Base-by-base conservation (phyloP, 2,797 vertebrate genomes). In the Acanthurus leucopareius region DNA sequence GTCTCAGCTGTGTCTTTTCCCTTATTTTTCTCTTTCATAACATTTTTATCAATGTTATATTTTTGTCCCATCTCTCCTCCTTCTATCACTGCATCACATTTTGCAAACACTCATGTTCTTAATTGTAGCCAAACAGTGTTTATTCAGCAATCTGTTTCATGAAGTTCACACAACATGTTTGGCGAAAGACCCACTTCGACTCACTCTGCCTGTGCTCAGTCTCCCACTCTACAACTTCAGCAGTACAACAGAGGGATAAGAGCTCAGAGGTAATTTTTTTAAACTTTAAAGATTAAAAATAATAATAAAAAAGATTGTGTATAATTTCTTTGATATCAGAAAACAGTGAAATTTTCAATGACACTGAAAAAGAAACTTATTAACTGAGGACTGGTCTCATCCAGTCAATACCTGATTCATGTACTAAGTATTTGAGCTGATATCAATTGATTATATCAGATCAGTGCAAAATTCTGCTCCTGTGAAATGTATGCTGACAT, bases 301-400 rank as follows among this genome's bases (percentile, higher is more conserved):
- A 25, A 2, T 25, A 25, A 25, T 2, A 32, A 32, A 32, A 32
- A 32, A 32, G 28, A 7, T 35, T 35, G 32, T 7, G 5, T 35
- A 35, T 35, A 35, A 35, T 35, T 35, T 32, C 35, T 59, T 16
- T 22, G 42, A 60, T 45, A 49, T 20, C 38, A 77, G 63, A 79
- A 79, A 51, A 42, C 48, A 35, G 32, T 35, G 32, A 35, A 7
- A 35, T 35, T 35, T 35, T 35, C 7, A 38, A 17, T 32, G 35
- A 20, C 45, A 61, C 62, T 49, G 14, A 49, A 6, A 5, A 25
- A 53, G 49, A 57, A 57, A 28, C 28, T 52, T 62, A 68, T 57
- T 32, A 16, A 47, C 60, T 38, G 38, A 17, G 3, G 8, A 62
- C 10, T 10, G 66, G 11, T 49, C 28, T 20, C 9, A 40, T 64